Conservation (phyloP, 1,140 invertebrate species). For the Orius laevigatus region DNA sequence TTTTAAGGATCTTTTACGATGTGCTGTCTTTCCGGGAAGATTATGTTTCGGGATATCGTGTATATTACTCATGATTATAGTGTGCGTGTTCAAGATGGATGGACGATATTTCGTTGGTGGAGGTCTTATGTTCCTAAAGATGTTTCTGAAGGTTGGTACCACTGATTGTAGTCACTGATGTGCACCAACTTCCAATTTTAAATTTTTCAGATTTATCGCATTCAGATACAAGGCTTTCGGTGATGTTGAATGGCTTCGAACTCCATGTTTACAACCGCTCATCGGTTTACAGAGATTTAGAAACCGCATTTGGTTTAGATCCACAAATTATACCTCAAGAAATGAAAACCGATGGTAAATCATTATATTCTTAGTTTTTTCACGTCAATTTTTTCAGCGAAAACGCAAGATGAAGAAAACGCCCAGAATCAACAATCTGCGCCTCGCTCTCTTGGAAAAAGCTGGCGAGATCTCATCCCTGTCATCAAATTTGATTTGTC, state of each 20-base stretch:
- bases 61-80: constrained; percentile 92
- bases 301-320: constrained; percentile 76
- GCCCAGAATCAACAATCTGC: constrained; percentile 19
- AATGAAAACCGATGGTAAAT: neutral
- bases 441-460: constrained; percentile 37
- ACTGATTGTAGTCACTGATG: too few species aligned
- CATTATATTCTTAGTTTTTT: too few species aligned
- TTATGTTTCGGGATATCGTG: constrained; percentile 94
- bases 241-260: constrained; percentile 91
- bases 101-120: constrained; percentile 96
- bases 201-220: constrained; percentile 70
- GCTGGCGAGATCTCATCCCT: constrained; percentile 91
- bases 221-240: constrained; percentile 80
- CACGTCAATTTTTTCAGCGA: neutral
- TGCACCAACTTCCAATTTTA: neutral
- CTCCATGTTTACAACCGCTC: constrained; percentile 92
- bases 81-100: constrained; percentile 87
- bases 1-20: constrained; percentile 78
- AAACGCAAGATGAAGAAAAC: constrained; percentile 13
- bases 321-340: constrained; percentile 46
- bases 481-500: constrained; percentile 90
- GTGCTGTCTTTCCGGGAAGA: constrained; percentile 89
- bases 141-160: constrained; percentile 65
- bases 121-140: constrained; percentile 84
- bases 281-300: constrained; percentile 70